Conservation (phyloP, 1,140 invertebrate species). For the Orius laevigatus region DNA sequence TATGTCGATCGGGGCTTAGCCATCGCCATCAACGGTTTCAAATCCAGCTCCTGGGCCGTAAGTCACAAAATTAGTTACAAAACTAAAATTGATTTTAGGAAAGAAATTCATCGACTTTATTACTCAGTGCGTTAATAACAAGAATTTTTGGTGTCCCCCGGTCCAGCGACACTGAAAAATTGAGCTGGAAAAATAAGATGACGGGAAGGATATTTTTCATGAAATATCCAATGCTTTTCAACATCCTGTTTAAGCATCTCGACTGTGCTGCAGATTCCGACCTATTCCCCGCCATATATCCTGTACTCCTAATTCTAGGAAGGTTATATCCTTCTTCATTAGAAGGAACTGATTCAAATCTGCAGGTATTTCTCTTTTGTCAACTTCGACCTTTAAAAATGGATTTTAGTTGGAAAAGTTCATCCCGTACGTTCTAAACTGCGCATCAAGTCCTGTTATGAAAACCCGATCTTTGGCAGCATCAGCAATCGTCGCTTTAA, state of each 20-base stretch:
- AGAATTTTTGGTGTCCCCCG: constrained; percentile 80
- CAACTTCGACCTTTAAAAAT: constrained; percentile 3
- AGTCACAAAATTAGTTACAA: constrained; percentile 23
- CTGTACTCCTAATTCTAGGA: constrained; percentile 59
- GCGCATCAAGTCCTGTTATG: constrained; percentile 24
- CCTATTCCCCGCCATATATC: constrained; percentile 40
- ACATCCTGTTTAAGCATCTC: constrained; percentile 57
- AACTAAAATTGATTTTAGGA: constrained; percentile 33
- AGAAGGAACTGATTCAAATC: constrained; percentile 32
- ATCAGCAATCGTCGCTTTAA: constrained; percentile 26
- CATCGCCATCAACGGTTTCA: constrained; percentile 57
- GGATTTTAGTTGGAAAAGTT: constrained; percentile 25
- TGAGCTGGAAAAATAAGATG: constrained; percentile 59
- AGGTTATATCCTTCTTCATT: constrained; percentile 56
- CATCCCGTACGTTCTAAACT: constrained; percentile 24
- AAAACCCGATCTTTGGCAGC: constrained; percentile 28
- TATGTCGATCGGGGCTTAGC: constrained; percentile 46
- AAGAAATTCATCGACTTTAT: constrained; percentile 70
- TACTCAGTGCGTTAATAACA: constrained; percentile 70
- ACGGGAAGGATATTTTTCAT: constrained; percentile 68
- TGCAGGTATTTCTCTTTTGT: constrained; percentile 20
- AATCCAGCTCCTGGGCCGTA: constrained; percentile 61
- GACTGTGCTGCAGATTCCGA: constrained; percentile 27
- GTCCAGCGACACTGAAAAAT: constrained; percentile 34
- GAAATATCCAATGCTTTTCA: constrained; percentile 53